Conservation (phyloP, 1,140 invertebrate species). For the Aphaenogaster ashmeadi region DNA sequence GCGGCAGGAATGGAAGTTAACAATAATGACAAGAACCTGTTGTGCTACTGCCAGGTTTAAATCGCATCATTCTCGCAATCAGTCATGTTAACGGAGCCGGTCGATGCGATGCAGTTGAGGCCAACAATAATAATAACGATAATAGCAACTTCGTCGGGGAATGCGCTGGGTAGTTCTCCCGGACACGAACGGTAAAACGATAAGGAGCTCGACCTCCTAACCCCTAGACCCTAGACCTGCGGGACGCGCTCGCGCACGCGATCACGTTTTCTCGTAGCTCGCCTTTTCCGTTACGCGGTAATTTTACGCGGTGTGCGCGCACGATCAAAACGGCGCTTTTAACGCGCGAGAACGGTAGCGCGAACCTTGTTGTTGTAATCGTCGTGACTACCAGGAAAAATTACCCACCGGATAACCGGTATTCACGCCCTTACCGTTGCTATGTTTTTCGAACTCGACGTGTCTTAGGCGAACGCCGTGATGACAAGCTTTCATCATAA, state of each 20-base stretch:
- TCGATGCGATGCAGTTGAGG: constrained; percentile 34
- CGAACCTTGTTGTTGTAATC: constrained; percentile 23
- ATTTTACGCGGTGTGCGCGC: constrained; percentile 42
- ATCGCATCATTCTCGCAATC: constrained; percentile 47
- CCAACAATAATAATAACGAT: constrained; percentile 62
- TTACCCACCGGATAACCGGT: constrained; percentile 65
- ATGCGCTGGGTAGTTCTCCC: constrained; percentile 64
- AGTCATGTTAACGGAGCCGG: constrained; percentile 47
- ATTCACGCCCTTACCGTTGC: constrained; percentile 49
- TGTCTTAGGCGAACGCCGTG: neutral
- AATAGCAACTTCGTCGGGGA: constrained; percentile 56
- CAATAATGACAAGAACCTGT: neutral
- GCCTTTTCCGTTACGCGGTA: constrained; percentile 73
- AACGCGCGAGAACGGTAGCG: constrained; percentile 49
- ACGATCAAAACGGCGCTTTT: constrained; percentile 72
- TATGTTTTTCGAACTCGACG: neutral
- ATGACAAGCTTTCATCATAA: constrained; percentile 12
- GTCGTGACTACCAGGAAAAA: constrained; percentile 55
- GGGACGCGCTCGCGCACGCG: constrained; percentile 60
- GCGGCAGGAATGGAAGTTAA: neutral
- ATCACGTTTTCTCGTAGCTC: constrained; percentile 59
- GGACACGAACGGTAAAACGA: constrained; percentile 69
- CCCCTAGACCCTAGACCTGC: constrained; percentile 71
- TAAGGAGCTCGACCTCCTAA: constrained; percentile 69
- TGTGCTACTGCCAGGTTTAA: neutral